Base-by-base conservation (phyloP, 2,888 invertebrate species). In the Eremobia ochroleuca region DNA sequence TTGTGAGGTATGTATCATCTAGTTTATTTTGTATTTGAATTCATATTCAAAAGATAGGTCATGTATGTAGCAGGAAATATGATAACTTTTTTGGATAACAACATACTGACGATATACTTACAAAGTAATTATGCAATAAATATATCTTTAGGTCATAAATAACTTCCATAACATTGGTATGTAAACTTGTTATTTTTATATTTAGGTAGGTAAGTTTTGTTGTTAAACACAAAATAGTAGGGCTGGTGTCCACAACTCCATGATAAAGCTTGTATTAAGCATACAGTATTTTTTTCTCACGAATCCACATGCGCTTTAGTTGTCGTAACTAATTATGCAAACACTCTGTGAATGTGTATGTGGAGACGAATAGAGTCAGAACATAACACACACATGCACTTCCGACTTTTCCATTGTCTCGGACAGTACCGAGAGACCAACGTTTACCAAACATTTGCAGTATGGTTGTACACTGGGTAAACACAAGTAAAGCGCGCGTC, bases 1-100 rank as follows among this genome's bases (percentile, higher is more conserved):
- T 73, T 97, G 96, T 89, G 94, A 95, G 93, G 96, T 96, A 81
- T 76, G 89, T 88, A 40, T 37, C 3, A 28, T 21, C 15, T 28
- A n/a, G 1, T 46, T 25, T 62, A 13, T n/a, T n/a, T n/a, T n/a
- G n/a, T n/a, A n/a, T n/a, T n/a, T n/a, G n/a, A n/a, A n/a, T n/a
- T n/a, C n/a, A n/a, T n/a, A n/a, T n/a, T n/a, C n/a, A n/a, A n/a
- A n/a, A n/a, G n/a, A n/a, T n/a, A n/a, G n/a, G n/a, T n/a, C n/a
- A n/a, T 40, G 1, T 55, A 34, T n/a, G 15, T 25, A 58, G 69
- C 18, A 73, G 78, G 65, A 77, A 49, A 21, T 28, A 46, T 59
- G 65, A 65, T 58, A 76, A 11, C 21, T 34, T 13, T 6, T 37
- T 59, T 18, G 1, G 28, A 18, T 9, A 25, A 18, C 2, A 55